Percentiles rank a stretch among this genome's conserved stretches.
Conservation (phyloP, 1,140 invertebrate species). For the Diorhabda carinulata region DNA sequence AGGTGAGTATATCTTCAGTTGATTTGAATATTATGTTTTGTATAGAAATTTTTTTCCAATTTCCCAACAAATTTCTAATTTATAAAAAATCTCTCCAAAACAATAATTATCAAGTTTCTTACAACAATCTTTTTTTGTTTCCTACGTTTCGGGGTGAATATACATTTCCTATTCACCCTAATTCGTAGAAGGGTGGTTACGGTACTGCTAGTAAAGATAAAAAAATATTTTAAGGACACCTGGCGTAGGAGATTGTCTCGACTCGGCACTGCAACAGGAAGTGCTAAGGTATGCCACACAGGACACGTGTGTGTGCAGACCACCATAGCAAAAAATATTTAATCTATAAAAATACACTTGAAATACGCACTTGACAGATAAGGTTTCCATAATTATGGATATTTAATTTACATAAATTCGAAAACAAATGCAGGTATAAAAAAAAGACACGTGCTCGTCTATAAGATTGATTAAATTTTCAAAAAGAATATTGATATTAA, state of each 20-base stretch:
- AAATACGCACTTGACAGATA: background rate
- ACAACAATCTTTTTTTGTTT: no score
- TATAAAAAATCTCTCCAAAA: no score
- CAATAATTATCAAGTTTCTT: no score
- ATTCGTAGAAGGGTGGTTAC: background rate
- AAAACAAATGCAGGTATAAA: background rate
- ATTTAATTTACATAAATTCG: background rate
- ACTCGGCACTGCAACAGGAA: background rate
- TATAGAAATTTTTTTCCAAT: no score
- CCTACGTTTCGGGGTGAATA: no score
- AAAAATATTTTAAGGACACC: background rate
- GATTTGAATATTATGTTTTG: no score
- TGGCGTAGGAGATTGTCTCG: background rate
- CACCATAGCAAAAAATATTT: background rate
- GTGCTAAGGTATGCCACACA: conserved; percentile 2
- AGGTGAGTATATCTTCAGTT: no score
- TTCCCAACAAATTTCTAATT: no score
- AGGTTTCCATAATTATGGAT: background rate
- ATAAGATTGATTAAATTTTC: no score
- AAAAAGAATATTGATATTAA: no score
- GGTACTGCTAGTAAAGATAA: background rate
- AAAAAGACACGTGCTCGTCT: background rate
- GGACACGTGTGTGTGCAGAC: background rate
- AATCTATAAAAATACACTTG: background rate
- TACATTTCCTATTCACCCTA: no score